A percentile compares a stretch with the other conserved stretches of the same genome.
These are phyloP conservation scores for Edolisoma coerulescens DNA, from an alignment of 2,113 vertebrate genomes.

Conservation along the genomic window DNA sequence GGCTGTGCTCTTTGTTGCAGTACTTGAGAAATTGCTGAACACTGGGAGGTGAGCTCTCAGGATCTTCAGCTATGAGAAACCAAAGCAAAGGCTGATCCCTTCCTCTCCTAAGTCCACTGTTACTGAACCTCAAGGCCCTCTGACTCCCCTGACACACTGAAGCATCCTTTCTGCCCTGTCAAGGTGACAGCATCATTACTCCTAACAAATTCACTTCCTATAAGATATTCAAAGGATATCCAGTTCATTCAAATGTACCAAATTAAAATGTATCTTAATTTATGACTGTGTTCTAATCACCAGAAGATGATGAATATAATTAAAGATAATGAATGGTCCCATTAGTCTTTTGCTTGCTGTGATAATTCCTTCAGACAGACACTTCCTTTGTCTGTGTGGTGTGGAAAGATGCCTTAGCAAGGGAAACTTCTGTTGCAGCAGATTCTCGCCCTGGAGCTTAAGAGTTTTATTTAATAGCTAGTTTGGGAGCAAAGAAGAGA, in stretches of 20 bases:
- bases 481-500: not conserved
- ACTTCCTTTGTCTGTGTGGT: constrained; percentile 20
- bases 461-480: not conserved
- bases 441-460: not conserved
- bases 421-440: not conserved
- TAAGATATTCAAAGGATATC: constrained; percentile 42
- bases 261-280: constrained; percentile 69
- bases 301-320: constrained; percentile 74
- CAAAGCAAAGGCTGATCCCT: not conserved
- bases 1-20: not conserved
- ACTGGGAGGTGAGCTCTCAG: not conserved
- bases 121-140: not conserved
- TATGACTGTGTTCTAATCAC: constrained; percentile 69
- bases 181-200: constrained; percentile 32
- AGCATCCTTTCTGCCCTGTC: not conserved
- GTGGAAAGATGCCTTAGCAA: not conserved
- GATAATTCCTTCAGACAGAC: constrained; percentile 56
- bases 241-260: constrained; percentile 50
- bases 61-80: not conserved
- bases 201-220: not conserved
- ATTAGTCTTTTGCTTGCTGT: constrained; percentile 62
- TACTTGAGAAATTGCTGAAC: not conserved
- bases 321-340: constrained; percentile 64
- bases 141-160: not conserved
- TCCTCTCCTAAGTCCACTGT: not conserved